phyloP scores from a whole-genome alignment of 2,113 vertebrate species.

The Microtus ochrogaster region DNA sequence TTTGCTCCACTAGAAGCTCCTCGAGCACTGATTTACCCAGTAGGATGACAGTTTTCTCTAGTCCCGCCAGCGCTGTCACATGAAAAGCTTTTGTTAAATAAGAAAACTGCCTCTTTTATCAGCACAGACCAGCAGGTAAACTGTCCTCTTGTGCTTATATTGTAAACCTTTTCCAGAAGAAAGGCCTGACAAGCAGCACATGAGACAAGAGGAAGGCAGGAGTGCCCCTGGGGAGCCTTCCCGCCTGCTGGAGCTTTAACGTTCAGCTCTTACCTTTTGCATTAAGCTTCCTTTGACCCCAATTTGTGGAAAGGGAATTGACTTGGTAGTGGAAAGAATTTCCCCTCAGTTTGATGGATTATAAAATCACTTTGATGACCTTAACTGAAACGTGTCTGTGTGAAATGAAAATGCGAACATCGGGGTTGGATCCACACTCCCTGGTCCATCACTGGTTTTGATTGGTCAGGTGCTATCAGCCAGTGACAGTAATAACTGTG shows the following conservation, averaged over 20 bases:
- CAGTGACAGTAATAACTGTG: background rate
- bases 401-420: background rate
- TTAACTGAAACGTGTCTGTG: background rate
- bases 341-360: background rate
- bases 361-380: background rate
- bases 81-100: background rate
- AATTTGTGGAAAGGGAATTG: background rate
- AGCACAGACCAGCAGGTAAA: background rate
- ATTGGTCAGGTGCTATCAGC: background rate
- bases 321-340: background rate
- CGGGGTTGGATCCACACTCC: background rate
- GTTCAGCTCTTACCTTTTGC: background rate
- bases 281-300: background rate
- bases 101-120: background rate
- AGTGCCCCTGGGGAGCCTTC: background rate
- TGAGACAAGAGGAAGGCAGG: background rate
- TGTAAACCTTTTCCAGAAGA: background rate
- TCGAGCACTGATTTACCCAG: accelerated
- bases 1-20: background rate
- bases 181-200: background rate
- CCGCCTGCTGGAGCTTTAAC: background rate
- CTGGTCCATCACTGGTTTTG: background rate
- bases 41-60: background rate
- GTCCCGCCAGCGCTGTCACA: too few species aligned
- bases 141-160: background rate